Evolutionary conservation across 2,888 invertebrate genomes (phyloP), one percentile per base, ranked within the genome.

Genomic region (Lottia gigantea): DNA sequence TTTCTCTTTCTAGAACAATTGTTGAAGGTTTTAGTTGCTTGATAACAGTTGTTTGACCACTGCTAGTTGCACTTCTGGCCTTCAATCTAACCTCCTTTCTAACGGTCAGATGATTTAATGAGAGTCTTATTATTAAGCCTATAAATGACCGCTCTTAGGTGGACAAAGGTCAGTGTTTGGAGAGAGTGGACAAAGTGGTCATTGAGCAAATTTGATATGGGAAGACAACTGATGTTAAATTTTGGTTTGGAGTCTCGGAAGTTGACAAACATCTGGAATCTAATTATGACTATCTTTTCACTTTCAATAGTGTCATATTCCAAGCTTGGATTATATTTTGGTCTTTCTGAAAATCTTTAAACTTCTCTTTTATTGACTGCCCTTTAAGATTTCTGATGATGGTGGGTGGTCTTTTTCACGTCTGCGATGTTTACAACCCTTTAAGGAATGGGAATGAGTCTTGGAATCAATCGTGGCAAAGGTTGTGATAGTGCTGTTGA

Each of bases 91-190:
- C 55, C 19, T 55, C 55, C 11, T 19, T 55, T 19, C 55, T 55
- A 55, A 55, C 23, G 55, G 55, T 55, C 55, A 69, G 64, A 69
- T 69, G 64, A 69, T 46, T 64, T 69, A 69, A 69, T 69, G 69
- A 49, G 64, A 64, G 61, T 65, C 55, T 69, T 69, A 69, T 61
- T 46, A 55, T 64, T 45, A 19, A 45, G 65, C 64, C 49, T 55
- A 46, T 31, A 62, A 68, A 69, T 64, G 64, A 65, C 64, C 64
- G 46, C 49, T 46, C 31, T 40, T 61, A 26, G 31, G 45, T 64
- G 55, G 46, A 69, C 69, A 69, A 69, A 65, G 69, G 69, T 69
- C 65, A 63, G 64, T 61, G 45, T 19, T 55, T 55, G 63, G n/a
- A 23, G 23, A 12, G 55, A 55, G 55, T 55, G 55, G 45, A 14